A percentile compares a stretch with the other conserved stretches of the same genome.
phyloP scores from a whole-genome alignment of 2,113 vertebrate species.

The Chaetops frenatus region DNA sequence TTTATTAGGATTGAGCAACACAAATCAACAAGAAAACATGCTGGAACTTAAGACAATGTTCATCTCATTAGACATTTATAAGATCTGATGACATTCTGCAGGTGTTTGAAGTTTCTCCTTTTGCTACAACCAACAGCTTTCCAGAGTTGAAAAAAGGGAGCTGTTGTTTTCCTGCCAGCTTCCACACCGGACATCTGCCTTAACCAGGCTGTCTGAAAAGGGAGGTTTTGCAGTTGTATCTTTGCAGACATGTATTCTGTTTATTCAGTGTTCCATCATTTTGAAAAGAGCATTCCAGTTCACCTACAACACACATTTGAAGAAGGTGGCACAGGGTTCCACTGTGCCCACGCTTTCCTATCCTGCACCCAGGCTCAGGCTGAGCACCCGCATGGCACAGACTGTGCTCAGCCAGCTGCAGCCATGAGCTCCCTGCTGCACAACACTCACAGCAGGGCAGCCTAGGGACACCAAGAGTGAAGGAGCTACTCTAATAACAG shows the following conservation, averaged over 20 bases:
- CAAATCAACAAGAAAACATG: constrained; percentile 10
- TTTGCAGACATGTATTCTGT: neutral
- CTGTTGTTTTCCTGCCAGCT: neutral
- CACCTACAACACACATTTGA: neutral
- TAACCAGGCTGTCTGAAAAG: neutral
- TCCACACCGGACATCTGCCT: neutral
- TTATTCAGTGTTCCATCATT: neutral
- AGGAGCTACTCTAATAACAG: neutral
- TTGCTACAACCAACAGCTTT: neutral
- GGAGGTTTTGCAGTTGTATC: neutral
- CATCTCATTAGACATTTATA: neutral
- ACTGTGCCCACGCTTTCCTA: neutral
- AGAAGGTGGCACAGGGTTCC: neutral
- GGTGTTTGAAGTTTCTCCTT: neutral
- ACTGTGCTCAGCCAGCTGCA: neutral
- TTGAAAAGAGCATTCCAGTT: constrained; percentile 29
- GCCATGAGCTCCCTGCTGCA: neutral
- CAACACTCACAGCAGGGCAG: neutral
- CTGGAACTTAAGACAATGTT: neutral
- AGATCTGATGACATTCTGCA: neutral
- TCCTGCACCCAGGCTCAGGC: neutral
- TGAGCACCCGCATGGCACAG: neutral
- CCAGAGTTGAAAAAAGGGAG: neutral
- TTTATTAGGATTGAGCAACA: neutral
- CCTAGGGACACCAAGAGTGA: neutral